Conservation (phyloP, 1,140 invertebrate species). For the Eupristina koningsbergeri region DNA sequence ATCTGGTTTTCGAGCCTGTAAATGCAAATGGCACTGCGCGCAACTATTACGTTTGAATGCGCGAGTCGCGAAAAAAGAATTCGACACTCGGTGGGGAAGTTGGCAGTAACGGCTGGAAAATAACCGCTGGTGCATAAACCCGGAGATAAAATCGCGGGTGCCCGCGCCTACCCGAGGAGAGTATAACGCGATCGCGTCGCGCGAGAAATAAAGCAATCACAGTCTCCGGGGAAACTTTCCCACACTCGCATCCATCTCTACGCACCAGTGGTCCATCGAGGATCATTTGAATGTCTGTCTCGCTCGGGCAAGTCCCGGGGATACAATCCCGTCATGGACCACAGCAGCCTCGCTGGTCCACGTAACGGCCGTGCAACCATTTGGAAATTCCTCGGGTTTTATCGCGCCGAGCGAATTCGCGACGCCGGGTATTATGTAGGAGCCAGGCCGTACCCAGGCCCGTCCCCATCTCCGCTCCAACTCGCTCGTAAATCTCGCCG, state of each 20-base stretch:
- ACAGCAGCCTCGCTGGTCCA: background rate
- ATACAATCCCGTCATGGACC: background rate
- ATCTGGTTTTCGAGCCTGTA: too few species aligned
- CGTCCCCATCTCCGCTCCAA: background rate
- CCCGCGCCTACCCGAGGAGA: too few species aligned
- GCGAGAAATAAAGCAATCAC: slow-evolving; percentile 12
- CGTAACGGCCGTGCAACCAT: background rate
- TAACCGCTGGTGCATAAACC: too few species aligned
- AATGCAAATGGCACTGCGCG: too few species aligned
- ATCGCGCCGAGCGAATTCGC: background rate
- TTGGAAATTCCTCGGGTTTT: slow-evolving; percentile 14
- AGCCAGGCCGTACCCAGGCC: background rate
- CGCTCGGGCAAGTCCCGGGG: background rate
- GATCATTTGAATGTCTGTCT: slow-evolving; percentile 19
- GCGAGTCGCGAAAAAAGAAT: too few species aligned
- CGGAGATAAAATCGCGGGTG: too few species aligned
- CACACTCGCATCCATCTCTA: slow-evolving; percentile 2
- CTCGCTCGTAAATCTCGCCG: slow-evolving; percentile 1
- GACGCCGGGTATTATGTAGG: background rate
- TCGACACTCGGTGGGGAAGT: too few species aligned
- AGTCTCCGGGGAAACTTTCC: slow-evolving; percentile 1
- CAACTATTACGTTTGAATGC: too few species aligned
- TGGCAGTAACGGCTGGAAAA: too few species aligned
- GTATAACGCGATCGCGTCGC: too few species aligned
- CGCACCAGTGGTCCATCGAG: background rate